Evolutionary conservation across 2,888 invertebrate genomes (phyloP), one percentile per base, ranked within the genome.

Genomic region (Nymphalis c-album): DNA sequence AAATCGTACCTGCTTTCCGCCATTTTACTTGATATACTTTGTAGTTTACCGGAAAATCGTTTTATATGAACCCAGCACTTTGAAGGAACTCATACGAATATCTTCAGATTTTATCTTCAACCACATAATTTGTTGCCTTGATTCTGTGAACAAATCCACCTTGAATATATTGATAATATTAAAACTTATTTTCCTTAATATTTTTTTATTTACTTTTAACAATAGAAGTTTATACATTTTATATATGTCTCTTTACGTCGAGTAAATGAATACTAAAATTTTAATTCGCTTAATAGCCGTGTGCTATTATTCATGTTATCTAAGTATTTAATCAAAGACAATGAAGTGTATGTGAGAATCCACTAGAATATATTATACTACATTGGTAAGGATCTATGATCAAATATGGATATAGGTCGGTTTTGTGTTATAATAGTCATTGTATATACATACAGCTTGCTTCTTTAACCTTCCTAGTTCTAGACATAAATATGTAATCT

Each of bases 21-120:
- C 88, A 90, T 90, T 66, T 48, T 77, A 8, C 10, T 48, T n/a
- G 8, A 62, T 60, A 13, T 70, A 73, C 80, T 63, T 69, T 67
- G 77, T 76, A 73, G 76, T 85, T 88, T 89, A 87, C 80, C 85
- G 86, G 75, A 84, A 80, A 74, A 80, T 82, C 40, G 80, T 83
- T 69, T 80, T 84, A 70, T 78, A 78, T 63, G 18, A 78, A 46
- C 22, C 47, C 57, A 31, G 53, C 75, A 47, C 61, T 67, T 57
- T 76, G 77, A 67, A 80, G 69, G 47, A 60, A 71, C 76, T 79
- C 65, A 78, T 74, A 73, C 73, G 75, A 63, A 73, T 74, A 51
- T 75, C 78, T 68, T 65, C 77, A 35, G 74, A 60, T 18, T 74
- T 76, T 76, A 71, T 72, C 73, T 77, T 75, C 77, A 84, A 80